Base-by-base conservation (phyloP, 92 coral and sea anemone species). In the Phenganax marumi region DNA sequence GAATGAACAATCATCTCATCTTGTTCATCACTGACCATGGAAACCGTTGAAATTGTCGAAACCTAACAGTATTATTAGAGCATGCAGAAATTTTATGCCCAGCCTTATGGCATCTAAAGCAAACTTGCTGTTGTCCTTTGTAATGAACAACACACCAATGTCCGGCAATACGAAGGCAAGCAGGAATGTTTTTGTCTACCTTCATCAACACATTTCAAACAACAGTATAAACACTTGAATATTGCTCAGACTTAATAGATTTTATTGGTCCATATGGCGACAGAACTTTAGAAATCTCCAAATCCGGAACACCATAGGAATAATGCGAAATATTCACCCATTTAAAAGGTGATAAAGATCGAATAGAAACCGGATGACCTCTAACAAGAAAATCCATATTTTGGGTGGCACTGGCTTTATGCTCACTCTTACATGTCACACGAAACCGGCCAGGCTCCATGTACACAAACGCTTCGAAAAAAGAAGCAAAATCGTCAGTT, bases 101-200 rank as follows among this genome's bases (percentile, higher is more conserved):
- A 2, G 43, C 43, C 5, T 33, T 33, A 33, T 33, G 43, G 43
- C 43, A 33, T 33, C 5, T 33, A 33, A 33, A 33, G 5, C 43
- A 33, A 5, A 33, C 43, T 33, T 33, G 43, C 5, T 33, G 43
- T 33, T 33, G 43, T 33, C 43, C 43, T 33, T 33, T 33, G 5
- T 33, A 33, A 5, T 33, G 43, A 33, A 33, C 43, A 33, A 33
- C 43, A 33, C 43, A 33, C 43, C 43, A 33, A 76, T 76, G 81
- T 43, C 81, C 81, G 48, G 81, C 81, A 46, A 76, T 76, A 43
- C 81, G 81, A 52, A 76, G 55, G 21, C 66, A 68, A 21, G 61
- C 65, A n/a, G 81, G 81, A 52, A 76, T 76, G 55, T 76, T 43
- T n/a, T 33, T 51, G 10, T 51, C n/a, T 21, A 76, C 23, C 50